These are phyloP conservation scores for Drosophila guanche DNA, from an alignment of 1,140 invertebrate genomes.

Conservation along the genomic window DNA sequence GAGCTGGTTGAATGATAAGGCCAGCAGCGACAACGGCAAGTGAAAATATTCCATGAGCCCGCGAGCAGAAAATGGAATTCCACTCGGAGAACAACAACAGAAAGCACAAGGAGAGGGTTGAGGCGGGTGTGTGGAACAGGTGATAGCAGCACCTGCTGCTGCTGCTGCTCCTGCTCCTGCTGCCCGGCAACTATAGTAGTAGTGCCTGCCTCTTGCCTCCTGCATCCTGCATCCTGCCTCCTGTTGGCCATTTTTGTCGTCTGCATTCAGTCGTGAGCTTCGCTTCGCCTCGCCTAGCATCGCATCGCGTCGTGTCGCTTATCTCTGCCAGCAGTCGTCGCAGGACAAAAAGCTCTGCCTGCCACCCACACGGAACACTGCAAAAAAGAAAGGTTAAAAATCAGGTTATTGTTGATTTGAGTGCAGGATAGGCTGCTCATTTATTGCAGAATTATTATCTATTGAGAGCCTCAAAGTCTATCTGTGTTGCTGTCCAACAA, in stretches of 20 bases:
- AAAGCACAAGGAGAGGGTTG: constrained; percentile 14
- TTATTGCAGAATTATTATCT: too few species aligned
- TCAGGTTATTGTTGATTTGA: not conserved
- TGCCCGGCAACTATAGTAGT: constrained; percentile 45
- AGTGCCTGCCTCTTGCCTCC: constrained; percentile 17
- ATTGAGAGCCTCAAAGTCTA: too few species aligned
- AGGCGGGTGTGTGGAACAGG: not conserved
- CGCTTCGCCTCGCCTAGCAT: constrained; percentile 16
- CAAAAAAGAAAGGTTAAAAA: not conserved
- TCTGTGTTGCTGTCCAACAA: too few species aligned
- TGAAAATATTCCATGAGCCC: constrained; percentile 69
- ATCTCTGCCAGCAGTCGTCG: constrained; percentile 64
- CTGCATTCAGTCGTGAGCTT: constrained; percentile 53
- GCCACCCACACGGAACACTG: constrained; percentile 41
- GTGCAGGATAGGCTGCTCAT: too few species aligned
- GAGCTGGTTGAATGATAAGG: constrained; percentile 43
- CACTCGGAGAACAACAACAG: constrained; percentile 11
- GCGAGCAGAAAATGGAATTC: constrained; percentile 70
- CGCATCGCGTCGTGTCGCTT: constrained; percentile 16
- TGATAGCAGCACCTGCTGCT: constrained; percentile 26
- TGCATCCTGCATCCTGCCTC: not conserved
- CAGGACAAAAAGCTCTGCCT: constrained; percentile 34
- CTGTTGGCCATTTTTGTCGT: constrained; percentile 12
- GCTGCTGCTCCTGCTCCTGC: constrained; percentile 1
- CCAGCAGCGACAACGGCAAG: constrained; percentile 66